Evolutionary conservation across 2,113 vertebrate genomes (phyloP).

Genomic region (Silurus meridionalis): DNA sequence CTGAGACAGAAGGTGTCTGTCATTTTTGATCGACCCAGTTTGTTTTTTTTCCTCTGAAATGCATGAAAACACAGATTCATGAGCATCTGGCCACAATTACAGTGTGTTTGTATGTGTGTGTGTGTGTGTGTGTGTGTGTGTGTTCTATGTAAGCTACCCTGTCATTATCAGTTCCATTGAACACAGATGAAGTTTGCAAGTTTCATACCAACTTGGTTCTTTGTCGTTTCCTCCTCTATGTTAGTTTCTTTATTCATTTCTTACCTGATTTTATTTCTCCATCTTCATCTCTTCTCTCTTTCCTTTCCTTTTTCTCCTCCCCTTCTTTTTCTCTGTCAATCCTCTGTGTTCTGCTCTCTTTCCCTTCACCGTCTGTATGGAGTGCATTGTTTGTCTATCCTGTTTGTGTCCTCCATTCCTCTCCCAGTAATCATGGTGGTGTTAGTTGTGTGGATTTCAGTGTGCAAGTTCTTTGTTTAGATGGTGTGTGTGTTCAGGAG

Average conservation of each 20-base stretch:
- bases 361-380: background rate
- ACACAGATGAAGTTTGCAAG: conserved; percentile 20
- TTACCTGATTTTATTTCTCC: conserved; percentile 1
- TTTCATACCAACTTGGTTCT: conserved; percentile 38
- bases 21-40: background rate
- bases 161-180: conserved; percentile 30
- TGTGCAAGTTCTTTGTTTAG: conserved; percentile 29
- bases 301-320: background rate
- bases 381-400: conserved; percentile 36
- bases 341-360: background rate
- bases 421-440: conserved; percentile 7
- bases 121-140: conserved; percentile 28
- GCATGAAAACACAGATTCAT: conserved; percentile 32
- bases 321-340: background rate
- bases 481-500: conserved; percentile 23
- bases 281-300: background rate
- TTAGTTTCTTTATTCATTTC: background rate
- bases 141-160: conserved; percentile 10
- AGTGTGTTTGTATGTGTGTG: background rate
- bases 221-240: background rate
- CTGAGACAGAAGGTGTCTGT: background rate
- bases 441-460: conserved; percentile 32
- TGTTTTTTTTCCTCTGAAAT: background rate
- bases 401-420: conserved; percentile 6
- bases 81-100: conserved; percentile 46